These are phyloP conservation scores for Tachycineta bicolor DNA, from an alignment of 2,113 vertebrate species.

Conservation along the genomic window DNA sequence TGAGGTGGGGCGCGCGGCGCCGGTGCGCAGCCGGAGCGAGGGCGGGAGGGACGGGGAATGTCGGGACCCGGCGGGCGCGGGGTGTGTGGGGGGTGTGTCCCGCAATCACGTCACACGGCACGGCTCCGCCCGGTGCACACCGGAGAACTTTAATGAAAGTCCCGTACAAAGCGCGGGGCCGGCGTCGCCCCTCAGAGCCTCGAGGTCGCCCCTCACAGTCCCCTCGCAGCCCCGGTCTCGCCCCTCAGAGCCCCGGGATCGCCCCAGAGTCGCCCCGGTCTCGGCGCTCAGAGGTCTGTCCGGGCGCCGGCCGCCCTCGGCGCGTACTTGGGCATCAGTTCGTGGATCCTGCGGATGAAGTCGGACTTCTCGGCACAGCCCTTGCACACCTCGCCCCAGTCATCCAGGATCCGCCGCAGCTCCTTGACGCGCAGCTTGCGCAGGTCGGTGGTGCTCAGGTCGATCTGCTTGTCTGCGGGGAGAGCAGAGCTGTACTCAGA, in stretches of 20 bases:
- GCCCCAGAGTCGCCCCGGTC: not conserved
- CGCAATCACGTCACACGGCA: constrained; percentile 26
- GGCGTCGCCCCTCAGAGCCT: not conserved
- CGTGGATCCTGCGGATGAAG: constrained; percentile 94
- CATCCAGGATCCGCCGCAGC: constrained; percentile 95
- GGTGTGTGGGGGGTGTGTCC: accelerated
- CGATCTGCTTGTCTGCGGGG: constrained; percentile 90
- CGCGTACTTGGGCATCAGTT: constrained; percentile 96
- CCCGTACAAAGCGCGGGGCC: constrained; percentile 18
- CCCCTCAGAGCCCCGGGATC: not conserved
- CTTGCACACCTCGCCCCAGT: constrained; percentile 96
- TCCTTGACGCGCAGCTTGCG: constrained; percentile 96
- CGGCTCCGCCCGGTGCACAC: not conserved
- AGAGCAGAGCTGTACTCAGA: constrained; percentile 23
- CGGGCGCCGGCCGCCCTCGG: constrained; percentile 88
- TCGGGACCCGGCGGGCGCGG: not conserved
- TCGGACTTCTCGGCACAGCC: constrained; percentile 95
- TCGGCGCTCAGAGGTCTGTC: constrained; percentile 86
- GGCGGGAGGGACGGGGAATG: not conserved
- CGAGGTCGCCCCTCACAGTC: not conserved
- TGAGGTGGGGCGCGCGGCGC: not conserved
- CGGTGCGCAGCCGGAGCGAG: accelerated
- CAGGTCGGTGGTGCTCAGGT: constrained; percentile 91
- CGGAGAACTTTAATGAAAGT: constrained; percentile 39
- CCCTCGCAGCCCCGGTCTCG: not conserved